Conservation (phyloP, 2,797 vertebrate genomes). For the Sebastes taczanowskii region DNA sequence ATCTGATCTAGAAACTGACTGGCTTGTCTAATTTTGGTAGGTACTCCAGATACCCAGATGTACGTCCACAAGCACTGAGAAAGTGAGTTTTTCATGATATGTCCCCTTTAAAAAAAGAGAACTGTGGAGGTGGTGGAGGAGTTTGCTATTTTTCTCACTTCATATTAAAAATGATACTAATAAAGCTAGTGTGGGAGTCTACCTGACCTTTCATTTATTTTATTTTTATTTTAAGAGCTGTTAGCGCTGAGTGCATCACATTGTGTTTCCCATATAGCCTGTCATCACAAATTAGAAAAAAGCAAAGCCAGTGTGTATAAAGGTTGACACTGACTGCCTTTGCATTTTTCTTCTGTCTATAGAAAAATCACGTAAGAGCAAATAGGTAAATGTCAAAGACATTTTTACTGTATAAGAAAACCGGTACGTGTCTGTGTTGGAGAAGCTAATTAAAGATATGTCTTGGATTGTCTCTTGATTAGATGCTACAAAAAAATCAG, state of each 20-base stretch:
- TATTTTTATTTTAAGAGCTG: slow-evolving; percentile 15
- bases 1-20: too few relatives aligned
- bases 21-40: too few relatives aligned
- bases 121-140: background rate
- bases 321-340: background rate
- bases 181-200: background rate
- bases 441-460: slow-evolving; percentile 10
- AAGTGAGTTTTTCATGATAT: too few relatives aligned
- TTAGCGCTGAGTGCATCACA: background rate
- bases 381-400: slow-evolving; percentile 16
- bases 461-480: background rate
- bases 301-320: background rate
- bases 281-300: background rate
- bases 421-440: background rate
- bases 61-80: too few relatives aligned
- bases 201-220: slow-evolving; percentile 28
- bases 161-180: background rate
- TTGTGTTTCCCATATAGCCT: background rate
- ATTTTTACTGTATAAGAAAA: background rate
- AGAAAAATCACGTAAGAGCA: background rate
- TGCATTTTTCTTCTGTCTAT: background rate
- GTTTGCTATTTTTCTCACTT: slow-evolving; percentile 5
- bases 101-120: background rate
- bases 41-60: too few relatives aligned
- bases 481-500: background rate